phyloP scores from a whole-genome alignment of 2,888 invertebrate species.

The Nemotelus nigrinus region DNA sequence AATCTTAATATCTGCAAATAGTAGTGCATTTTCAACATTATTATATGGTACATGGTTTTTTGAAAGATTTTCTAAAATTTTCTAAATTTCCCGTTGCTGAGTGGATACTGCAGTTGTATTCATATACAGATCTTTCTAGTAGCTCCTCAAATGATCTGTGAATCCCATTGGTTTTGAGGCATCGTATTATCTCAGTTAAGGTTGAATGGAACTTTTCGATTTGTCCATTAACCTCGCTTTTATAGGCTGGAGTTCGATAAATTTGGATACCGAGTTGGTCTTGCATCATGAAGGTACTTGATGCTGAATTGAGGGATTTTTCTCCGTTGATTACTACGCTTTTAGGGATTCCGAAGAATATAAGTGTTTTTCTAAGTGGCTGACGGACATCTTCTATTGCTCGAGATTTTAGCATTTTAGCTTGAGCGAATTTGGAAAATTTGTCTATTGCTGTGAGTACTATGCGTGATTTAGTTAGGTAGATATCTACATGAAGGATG shows the following conservation, averaged over 20 bases:
- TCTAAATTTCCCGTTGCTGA: conserved; percentile 36
- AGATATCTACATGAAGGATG: conserved; percentile 28
- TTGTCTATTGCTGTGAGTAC: too few relatives aligned
- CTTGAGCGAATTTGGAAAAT: too few relatives aligned
- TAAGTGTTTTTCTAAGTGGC: conserved; percentile 26
- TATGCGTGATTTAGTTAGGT: neutral
- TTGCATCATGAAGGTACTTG: neutral
- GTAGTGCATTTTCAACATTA: neutral
- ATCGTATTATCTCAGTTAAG: conserved; percentile 43
- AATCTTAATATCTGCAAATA: neutral
- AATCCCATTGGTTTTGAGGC: conserved; percentile 25
- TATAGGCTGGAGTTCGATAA: neutral
- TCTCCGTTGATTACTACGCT: conserved; percentile 44
- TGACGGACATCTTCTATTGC: neutral
- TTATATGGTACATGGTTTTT: neutral
- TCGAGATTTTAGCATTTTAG: too few relatives aligned
- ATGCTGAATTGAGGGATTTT: conserved; percentile 35
- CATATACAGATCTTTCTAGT: conserved; percentile 36
- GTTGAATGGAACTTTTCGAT: conserved; percentile 49
- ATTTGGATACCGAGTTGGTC: too few relatives aligned
- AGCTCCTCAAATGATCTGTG: conserved; percentile 32
- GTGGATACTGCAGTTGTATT: conserved; percentile 29
- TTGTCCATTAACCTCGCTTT: conserved; percentile 45
- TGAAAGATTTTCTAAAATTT: conserved; percentile 18
- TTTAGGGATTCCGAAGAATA: conserved; percentile 34